Conservation (phyloP, 1,140 invertebrate genomes). For the Hyles vespertilio region DNA sequence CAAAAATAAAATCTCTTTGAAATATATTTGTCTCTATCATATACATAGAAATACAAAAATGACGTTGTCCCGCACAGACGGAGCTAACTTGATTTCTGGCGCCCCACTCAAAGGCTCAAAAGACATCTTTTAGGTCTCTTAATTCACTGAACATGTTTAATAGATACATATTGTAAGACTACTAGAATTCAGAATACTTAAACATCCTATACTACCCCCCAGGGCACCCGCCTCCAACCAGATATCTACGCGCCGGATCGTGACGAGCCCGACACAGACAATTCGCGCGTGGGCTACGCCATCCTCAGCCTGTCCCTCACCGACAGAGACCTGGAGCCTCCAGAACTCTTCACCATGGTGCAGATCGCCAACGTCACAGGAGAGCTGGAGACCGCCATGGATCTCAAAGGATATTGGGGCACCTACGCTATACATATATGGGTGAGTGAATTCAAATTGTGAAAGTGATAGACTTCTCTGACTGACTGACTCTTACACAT, state of each 20-base stretch:
- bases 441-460: slow-evolving; percentile 42
- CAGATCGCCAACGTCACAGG: slow-evolving; percentile 53
- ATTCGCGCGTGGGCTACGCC: slow-evolving; percentile 69
- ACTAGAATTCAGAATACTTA: too few relatives aligned
- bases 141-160: too few relatives aligned
- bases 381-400: slow-evolving; percentile 50
- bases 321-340: slow-evolving; percentile 41
- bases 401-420: slow-evolving; percentile 74
- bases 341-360: slow-evolving; percentile 61
- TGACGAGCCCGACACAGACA: slow-evolving; percentile 70
- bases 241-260: slow-evolving; percentile 67
- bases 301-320: slow-evolving; percentile 43
- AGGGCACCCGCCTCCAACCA: slow-evolving; percentile 43
- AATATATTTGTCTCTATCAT: too few relatives aligned
- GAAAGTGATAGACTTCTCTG: too few relatives aligned
- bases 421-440: slow-evolving; percentile 62
- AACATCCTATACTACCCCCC: slow-evolving; percentile 8
- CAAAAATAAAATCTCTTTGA: too few relatives aligned
- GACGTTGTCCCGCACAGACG: too few relatives aligned
- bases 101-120: too few relatives aligned
- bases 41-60: too few relatives aligned
- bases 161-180: too few relatives aligned
- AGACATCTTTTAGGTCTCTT: too few relatives aligned
- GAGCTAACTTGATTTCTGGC: too few relatives aligned
- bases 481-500: too few relatives aligned